These are phyloP conservation scores for Rhaphigaster nebulosa DNA, from an alignment of 2,888 invertebrate genomes.

Conservation along the genomic window DNA sequence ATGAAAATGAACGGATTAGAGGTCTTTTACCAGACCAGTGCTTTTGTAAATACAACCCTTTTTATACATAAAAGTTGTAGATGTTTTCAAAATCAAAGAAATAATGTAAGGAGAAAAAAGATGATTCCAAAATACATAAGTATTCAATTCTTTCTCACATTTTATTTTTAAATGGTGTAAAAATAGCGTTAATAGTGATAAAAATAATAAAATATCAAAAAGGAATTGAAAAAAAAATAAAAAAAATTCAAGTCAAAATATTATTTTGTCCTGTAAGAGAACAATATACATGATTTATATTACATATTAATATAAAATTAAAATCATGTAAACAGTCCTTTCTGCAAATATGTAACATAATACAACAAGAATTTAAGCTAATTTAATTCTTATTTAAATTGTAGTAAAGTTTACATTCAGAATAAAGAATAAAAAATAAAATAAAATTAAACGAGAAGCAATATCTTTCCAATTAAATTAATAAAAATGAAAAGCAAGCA, in stretches of 20 bases:
- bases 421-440: background rate
- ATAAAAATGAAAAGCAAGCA: background rate
- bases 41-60: background rate
- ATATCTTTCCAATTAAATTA: slow-evolving; percentile 4
- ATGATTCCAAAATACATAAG: no score
- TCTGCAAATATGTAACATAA: background rate
- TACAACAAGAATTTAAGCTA: background rate
- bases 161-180: background rate
- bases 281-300: background rate
- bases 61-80: background rate
- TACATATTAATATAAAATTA: background rate
- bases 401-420: background rate
- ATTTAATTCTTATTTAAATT: background rate
- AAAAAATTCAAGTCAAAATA: background rate
- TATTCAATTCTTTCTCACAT: background rate
- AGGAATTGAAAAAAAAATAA: no score
- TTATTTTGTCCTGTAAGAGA: background rate
- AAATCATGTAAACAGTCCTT: slow-evolving; percentile 50
- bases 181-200: background rate
- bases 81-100: background rate
- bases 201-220: background rate
- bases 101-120: background rate
- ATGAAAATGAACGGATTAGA: background rate
- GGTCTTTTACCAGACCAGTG: background rate
- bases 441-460: background rate